phyloP scores from a whole-genome alignment of 2,113 vertebrate genomes.

The Microtus oregoni region DNA sequence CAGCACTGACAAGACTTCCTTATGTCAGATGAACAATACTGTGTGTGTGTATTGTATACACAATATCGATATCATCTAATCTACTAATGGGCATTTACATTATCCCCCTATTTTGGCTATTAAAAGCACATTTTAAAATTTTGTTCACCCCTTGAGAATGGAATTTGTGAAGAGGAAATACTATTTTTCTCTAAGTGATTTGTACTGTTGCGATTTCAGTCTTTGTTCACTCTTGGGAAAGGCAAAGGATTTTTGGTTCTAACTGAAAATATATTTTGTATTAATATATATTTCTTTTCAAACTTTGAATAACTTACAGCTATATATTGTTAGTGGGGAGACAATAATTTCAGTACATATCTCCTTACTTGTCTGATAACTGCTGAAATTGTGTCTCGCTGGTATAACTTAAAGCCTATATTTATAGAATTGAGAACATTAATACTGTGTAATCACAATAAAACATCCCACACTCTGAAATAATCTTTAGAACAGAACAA shows the following conservation, averaged over 20 bases:
- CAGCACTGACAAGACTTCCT: neutral
- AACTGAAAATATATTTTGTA: constrained; percentile 56
- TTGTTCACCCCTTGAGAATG: constrained; percentile 24
- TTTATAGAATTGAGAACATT: constrained; percentile 72
- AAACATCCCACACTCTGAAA: constrained; percentile 61
- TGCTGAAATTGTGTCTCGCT: constrained; percentile 31
- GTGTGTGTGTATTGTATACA: neutral
- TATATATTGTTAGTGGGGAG: constrained; percentile 38
- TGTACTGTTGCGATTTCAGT: neutral
- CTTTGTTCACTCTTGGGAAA: constrained; percentile 35
- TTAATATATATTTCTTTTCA: constrained; percentile 50
- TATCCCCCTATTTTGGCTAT: neutral
- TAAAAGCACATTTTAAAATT: constrained; percentile 9
- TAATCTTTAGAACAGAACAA: constrained; percentile 72
- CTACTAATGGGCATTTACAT: neutral
- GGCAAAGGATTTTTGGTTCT: constrained; percentile 31
- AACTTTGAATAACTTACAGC: constrained; percentile 56
- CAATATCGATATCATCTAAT: neutral
- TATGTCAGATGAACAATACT: neutral
- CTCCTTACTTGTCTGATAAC: constrained; percentile 57
- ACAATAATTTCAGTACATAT: constrained; percentile 22
- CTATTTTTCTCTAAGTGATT: neutral
- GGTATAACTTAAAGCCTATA: constrained; percentile 56
- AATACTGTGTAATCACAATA: constrained; percentile 66
- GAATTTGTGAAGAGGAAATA: neutral